Evolutionary conservation across 1,140 invertebrate genomes (phyloP), one percentile per base, ranked within the genome.

Genomic region (Cheumatopsyche charites): DNA sequence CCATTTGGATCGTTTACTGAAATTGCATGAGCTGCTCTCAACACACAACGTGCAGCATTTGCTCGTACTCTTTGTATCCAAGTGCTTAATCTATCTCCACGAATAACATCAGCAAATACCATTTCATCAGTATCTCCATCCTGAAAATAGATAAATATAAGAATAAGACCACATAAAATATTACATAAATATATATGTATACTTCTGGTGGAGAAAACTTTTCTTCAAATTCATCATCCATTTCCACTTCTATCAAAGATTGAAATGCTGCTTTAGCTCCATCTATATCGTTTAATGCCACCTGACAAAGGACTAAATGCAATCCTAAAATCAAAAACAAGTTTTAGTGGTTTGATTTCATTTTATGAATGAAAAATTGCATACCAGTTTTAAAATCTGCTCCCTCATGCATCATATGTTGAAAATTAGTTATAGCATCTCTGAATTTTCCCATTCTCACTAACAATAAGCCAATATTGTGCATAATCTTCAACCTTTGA

Each of bases 321-420:
- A 99, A 87, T 42, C 95, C 95, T 84, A 36, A 13, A 15, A 61
- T 19, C 23, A 26, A 23, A 61, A 36, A 36, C 29, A 36, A 15
- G 55, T 86, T 85, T 77, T 77, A 62, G 11, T 47, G 15, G 15
- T 7, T 15, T 47, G 4, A 47, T n/a, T n/a, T n/a, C 15, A 47
- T 47, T 47, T 6, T 6, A 42, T 12, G 12, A 42, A 42, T 12
- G 41, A 47, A 47, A n/a, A n/a, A 47, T 47, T 4, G 6, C 15
- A 29, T 76, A 86, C 86, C 88, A 76, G 88, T 90, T 77, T 91
- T 92, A 78, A 97, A 96, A 78, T 95, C 93, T 0, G 95, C 90
- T 77, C 93, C 91, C 80, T 99, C 96, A 69, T 93, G 91, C 94
- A 99, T 98, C 65, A 98, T 97, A 84, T 96, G 97, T 81, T 99